Conservation (phyloP, 2,888 invertebrate species). For the Tachina grossa region DNA sequence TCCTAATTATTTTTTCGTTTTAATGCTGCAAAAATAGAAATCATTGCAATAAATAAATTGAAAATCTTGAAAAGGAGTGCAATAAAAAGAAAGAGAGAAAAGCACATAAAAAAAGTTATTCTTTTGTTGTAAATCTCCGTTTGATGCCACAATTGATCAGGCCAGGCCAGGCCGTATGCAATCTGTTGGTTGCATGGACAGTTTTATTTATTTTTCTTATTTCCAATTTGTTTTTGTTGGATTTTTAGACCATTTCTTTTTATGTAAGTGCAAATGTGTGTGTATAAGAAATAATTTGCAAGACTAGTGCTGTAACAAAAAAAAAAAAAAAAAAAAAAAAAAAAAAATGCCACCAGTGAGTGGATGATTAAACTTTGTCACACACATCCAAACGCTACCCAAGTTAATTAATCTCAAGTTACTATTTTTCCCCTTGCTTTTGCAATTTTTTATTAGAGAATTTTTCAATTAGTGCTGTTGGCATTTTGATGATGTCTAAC, state of each 20-base stretch:
- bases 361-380: slow-evolving; percentile 22
- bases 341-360: too few relatives aligned
- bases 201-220: slow-evolving; percentile 10
- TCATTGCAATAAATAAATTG: slow-evolving; percentile 24
- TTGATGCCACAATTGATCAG: slow-evolving; percentile 45
- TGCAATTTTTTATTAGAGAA: background rate
- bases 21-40: background rate
- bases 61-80: slow-evolving; percentile 24
- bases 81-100: background rate
- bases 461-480: slow-evolving; percentile 64
- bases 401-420: slow-evolving; percentile 56
- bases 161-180: slow-evolving; percentile 31
- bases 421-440: background rate
- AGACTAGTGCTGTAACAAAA: background rate
- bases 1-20: background rate
- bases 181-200: slow-evolving; percentile 34
- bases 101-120: slow-evolving; percentile 12
- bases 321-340: too few relatives aligned
- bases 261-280: background rate
- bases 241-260: background rate
- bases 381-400: background rate
- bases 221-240: background rate
- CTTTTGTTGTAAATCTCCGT: slow-evolving; percentile 34
- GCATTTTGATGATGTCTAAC: slow-evolving; percentile 64
- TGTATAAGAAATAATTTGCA: background rate